Percentiles rank a stretch among this genome's conserved stretches.
These are phyloP conservation scores for Mus minutoides DNA, from an alignment of 2,797 vertebrate species.

Conservation along the genomic window DNA sequence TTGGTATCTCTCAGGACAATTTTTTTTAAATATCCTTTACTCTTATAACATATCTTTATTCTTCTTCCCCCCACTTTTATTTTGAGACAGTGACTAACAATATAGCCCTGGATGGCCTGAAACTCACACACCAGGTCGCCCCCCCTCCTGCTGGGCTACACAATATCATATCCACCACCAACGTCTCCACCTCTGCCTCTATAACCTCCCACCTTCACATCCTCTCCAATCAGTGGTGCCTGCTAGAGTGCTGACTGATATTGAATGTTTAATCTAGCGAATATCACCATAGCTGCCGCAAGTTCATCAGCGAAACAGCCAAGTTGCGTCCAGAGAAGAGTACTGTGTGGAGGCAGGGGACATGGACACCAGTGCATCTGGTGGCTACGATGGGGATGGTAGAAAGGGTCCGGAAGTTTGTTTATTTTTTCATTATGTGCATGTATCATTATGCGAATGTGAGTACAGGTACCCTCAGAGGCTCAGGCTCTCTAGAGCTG, in stretches of 20 bases:
- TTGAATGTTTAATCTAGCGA: neutral
- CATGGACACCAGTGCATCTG: too few species aligned
- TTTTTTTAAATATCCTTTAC: neutral
- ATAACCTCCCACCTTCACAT: neutral
- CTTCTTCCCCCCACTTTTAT: neutral
- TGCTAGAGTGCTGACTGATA: neutral
- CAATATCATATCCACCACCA: neutral
- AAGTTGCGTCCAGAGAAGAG: neutral
- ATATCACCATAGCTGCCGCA: neutral
- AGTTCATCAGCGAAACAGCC: neutral
- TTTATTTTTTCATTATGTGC: neutral
- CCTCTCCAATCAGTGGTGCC: neutral
- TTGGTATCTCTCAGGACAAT: neutral
- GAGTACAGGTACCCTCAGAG: neutral
- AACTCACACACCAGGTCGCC: neutral
- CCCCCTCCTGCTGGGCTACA: neutral
- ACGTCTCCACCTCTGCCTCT: neutral
- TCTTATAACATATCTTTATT: neutral
- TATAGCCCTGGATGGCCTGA: neutral
- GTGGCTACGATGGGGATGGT: too few species aligned
- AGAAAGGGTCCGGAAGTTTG: neutral
- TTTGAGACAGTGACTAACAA: neutral
- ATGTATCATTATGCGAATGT: too few species aligned
- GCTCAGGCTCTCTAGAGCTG: neutral
- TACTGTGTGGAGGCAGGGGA: neutral